Base-by-base conservation (phyloP, 2,113 vertebrate species). In the Percopsis transmontana region DNA sequence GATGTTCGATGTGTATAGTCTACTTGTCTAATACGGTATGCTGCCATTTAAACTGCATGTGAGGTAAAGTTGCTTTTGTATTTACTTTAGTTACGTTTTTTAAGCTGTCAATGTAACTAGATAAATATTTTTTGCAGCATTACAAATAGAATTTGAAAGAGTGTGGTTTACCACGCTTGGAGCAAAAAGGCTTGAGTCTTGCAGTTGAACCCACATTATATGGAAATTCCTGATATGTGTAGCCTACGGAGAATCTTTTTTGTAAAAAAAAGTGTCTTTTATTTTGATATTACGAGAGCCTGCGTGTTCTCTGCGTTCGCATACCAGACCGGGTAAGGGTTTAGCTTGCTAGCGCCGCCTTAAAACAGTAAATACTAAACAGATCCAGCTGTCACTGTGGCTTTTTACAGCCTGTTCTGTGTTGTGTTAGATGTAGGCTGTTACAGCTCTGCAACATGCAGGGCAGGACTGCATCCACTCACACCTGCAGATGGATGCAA, bases 341-440 rank as follows among this genome's bases (percentile, higher is more conserved):
- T 50, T 51, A 70, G 73, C 62, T 50, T 11, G 60, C 62, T 51
- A 60, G 60, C 68, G 40, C 44, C 13, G 62, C 66, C 65, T 75
- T 66, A 58, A 47, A 66, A 52, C 70, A 75, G 82, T 75, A 83
- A 77, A 81, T 76, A 64, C 80, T 85, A 80, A 86, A 82, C 80
- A 72, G 76, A 81, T 81, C 66, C 81, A 87, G 87, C 85, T 85
- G 85, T 76, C 42, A 41, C 61, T 21, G 62, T 20, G 61, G 59
- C 64, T 78, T 72, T 79, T 75, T 72, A 60, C 68, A 27, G 72
- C 62, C 73, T 47, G 56, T 55, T 71, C 76, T 86, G 74, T 48
- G 33, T 68, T 62, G 85, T 72, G 62, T 76, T 68, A 4, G 5
- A 19, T 65, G 72, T 60, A 40, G 77, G 27, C 62, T 66, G 73